Evolutionary conservation across 2,888 invertebrate species (phyloP), one percentile per base, ranked within the genome.

Genomic region (Notodromas monacha): DNA sequence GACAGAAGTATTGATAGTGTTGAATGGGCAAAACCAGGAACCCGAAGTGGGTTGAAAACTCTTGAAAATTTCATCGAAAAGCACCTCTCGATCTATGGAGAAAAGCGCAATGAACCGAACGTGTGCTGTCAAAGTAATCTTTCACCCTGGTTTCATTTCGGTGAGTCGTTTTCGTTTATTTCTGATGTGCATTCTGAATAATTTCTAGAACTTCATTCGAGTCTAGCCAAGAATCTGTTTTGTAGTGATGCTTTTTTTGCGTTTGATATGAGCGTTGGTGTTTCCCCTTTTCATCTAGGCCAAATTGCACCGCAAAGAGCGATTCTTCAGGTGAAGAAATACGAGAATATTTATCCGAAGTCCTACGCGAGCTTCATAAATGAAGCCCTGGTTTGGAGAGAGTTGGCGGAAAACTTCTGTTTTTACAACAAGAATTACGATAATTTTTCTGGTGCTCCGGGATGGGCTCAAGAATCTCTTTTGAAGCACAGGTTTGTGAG

Each of bases 91-190:
- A 45, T 55, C 29, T 84, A 67, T 43, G 57, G 58, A 8, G 47
- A 56, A 0, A 65, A 67, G 39, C 57, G 77, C 29, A 81, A 79
- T 48, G 67, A 81, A 51, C 81, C 81, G 2, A 63, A 61, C 6
- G 54, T 55, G 31, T 55, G 69, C 45, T 67, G 60, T 1, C 46
- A 68, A 4, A 79, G 79, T 37, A 67, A 74, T 44, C 51, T 81
- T 26, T 79, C 81, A 1, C 81, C 79, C 0, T 81, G 77, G 76
- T 63, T 73, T 43, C 74, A 79, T 52, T 81, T 76, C 55, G 81
- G 76, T 62, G 55, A 56, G 52, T 38, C 30, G 14, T 12, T 12
- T 29, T 10, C n/a, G n/a, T n/a, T n/a, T n/a, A n/a, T n/a, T n/a
- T n/a, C n/a, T n/a, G n/a, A n/a, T n/a, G n/a, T n/a, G n/a, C n/a